Evolutionary conservation across 2,113 vertebrate genomes (phyloP).

Genomic region (Corythaeola cristata): DNA sequence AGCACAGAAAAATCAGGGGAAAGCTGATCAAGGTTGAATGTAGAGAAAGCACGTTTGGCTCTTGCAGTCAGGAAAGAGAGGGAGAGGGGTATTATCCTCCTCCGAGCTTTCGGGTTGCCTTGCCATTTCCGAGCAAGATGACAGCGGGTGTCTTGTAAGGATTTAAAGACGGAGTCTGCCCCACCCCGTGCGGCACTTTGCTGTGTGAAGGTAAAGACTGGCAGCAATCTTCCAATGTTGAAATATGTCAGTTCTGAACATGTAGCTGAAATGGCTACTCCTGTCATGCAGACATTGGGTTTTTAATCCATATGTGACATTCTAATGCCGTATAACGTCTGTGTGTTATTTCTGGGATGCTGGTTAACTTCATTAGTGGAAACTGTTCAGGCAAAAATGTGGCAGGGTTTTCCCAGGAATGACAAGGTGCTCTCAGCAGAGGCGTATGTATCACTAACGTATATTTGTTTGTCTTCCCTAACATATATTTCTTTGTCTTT

Average conservation of each 20-base stretch:
- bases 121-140: background rate
- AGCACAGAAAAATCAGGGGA: background rate
- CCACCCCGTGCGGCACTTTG: fast-evolving
- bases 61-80: background rate
- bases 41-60: background rate
- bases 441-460: background rate
- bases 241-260: background rate
- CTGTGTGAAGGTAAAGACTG: background rate
- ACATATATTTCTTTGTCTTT: background rate
- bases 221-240: background rate
- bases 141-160: background rate
- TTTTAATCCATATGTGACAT: background rate
- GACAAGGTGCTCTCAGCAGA: background rate
- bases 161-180: background rate
- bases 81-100: background rate
- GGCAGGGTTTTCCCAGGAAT: background rate
- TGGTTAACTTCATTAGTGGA: background rate
- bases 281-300: background rate
- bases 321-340: background rate
- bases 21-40: background rate
- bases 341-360: background rate
- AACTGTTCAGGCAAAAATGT: background rate
- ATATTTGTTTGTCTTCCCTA: background rate
- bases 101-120: background rate
- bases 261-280: background rate